Conservation (phyloP, 2,797 vertebrate genomes). For the Gymnodraco acuticeps region DNA sequence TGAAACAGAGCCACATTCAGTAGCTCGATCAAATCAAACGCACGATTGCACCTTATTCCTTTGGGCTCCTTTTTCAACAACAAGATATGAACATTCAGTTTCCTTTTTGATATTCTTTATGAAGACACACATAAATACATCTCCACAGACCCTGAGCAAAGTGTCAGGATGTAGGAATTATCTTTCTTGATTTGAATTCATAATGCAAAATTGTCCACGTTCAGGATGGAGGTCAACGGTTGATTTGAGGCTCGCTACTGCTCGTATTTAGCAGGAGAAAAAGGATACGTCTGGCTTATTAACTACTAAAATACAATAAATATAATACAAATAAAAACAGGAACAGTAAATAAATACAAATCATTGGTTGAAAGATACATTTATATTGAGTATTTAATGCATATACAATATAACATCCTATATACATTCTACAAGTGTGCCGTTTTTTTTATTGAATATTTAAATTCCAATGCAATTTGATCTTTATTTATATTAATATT, state of each 20-base stretch:
- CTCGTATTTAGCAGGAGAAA: constrained; percentile 1
- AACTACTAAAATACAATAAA: no score
- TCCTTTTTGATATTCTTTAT: constrained; percentile 32
- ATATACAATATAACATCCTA: no score
- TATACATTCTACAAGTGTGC: no score
- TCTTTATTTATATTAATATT: no score
- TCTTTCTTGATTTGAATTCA: background rate
- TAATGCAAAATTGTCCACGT: background rate
- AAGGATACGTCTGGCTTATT: background rate
- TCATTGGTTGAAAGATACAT: no score
- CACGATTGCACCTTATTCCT: constrained; percentile 63
- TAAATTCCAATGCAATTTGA: no score
- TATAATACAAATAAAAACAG: no score
- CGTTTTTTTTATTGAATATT: no score
- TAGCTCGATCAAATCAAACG: constrained; percentile 44
- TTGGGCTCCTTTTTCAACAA: constrained; percentile 57
- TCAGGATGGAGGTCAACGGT: background rate
- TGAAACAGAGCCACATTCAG: background rate
- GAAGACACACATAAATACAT: constrained; percentile 3
- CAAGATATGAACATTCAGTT: constrained; percentile 63
- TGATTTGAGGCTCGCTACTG: background rate
- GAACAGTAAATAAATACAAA: no score
- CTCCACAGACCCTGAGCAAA: background rate
- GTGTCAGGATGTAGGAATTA: background rate
- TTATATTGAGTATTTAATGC: no score